Conservation (phyloP, 2,113 vertebrate genomes). For the Rhinopomastus cyanomelas region DNA sequence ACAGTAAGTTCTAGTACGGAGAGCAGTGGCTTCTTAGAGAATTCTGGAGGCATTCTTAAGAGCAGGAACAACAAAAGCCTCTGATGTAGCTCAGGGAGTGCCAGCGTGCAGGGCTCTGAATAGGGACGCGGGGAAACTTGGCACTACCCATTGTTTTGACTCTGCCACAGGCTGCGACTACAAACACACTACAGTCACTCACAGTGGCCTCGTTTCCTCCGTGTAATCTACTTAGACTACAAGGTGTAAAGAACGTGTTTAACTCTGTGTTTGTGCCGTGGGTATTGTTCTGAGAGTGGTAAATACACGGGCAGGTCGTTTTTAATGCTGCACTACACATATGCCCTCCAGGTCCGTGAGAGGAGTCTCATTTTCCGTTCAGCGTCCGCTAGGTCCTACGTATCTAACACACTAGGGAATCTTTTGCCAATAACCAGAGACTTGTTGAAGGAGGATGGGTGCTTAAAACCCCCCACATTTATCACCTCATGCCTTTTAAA, state of each 20-base stretch:
- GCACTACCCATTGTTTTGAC: neutral
- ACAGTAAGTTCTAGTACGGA: neutral
- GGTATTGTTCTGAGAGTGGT: neutral
- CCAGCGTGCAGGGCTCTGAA: neutral
- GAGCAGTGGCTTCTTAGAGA: neutral
- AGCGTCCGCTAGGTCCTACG: neutral
- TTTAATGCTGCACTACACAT: neutral
- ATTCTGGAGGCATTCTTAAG: neutral
- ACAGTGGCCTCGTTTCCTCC: neutral
- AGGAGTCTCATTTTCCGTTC: neutral
- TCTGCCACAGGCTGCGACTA: neutral
- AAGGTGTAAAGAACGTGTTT: neutral
- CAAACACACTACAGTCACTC: neutral
- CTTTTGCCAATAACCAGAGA: neutral
- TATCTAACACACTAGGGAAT: neutral
- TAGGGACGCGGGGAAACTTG: neutral
- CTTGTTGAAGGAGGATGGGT: neutral
- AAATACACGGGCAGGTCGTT: neutral
- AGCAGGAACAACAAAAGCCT: neutral
- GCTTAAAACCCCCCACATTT: neutral
- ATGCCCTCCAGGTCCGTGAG: neutral
- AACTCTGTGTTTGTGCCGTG: neutral
- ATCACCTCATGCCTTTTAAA: neutral
- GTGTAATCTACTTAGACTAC: neutral
- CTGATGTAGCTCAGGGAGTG: neutral